phyloP scores from a whole-genome alignment of 2,113 vertebrate species.

The Andinoacara biseriatus region DNA sequence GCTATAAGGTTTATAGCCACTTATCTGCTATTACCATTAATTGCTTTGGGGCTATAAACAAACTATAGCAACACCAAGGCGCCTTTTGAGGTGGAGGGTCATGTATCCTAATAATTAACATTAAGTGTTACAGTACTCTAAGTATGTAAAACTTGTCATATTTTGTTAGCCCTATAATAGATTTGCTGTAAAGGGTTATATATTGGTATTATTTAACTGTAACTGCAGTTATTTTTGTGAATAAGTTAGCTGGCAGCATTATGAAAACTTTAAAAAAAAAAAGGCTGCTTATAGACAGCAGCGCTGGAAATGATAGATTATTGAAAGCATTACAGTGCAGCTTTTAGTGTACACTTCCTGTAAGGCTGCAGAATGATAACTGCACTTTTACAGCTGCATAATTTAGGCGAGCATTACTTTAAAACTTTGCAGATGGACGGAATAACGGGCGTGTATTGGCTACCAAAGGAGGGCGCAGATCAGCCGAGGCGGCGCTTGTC shows the following conservation, averaged over 20 bases:
- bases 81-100: background rate
- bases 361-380: background rate
- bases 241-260: background rate
- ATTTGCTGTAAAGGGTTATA: background rate
- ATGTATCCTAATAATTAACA: background rate
- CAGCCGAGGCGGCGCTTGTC: slow-evolving; percentile 70
- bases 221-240: background rate
- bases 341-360: background rate
- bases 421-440: slow-evolving; percentile 15
- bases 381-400: background rate
- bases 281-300: background rate
- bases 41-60: background rate
- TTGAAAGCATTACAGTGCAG: background rate
- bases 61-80: background rate
- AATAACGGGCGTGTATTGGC: slow-evolving; percentile 15
- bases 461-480: slow-evolving; percentile 30
- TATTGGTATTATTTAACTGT: background rate
- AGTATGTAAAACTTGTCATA: too few relatives aligned
- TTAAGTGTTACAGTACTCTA: background rate
- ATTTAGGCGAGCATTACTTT: background rate
- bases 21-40: background rate
- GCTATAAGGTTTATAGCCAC: background rate
- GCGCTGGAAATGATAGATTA: background rate
- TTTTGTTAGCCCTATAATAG: background rate
- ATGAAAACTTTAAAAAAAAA: background rate